Percentiles rank a stretch among this genome's conserved stretches.
Evolutionary conservation across 1,140 invertebrate genomes (phyloP).

Genomic region (Drosophila fuyamai): DNA sequence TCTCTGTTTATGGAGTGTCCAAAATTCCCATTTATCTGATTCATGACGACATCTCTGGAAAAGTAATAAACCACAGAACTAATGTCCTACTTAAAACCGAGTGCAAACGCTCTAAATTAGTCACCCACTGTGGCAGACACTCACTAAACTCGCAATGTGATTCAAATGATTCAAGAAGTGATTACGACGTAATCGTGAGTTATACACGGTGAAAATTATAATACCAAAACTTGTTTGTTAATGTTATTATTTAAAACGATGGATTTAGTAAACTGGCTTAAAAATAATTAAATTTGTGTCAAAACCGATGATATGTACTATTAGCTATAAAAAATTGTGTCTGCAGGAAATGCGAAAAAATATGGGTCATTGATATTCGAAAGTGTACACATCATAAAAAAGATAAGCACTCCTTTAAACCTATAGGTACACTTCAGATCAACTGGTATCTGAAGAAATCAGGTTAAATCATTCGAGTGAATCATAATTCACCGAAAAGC

Average conservation of each 20-base stretch:
- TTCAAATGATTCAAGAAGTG: slow-evolving; percentile 31
- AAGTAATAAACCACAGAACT: neutral
- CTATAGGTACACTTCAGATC: neutral
- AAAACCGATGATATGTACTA: too few relatives aligned
- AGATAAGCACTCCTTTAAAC: neutral
- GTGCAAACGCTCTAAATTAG: slow-evolving; percentile 27
- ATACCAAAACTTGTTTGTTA: too few relatives aligned
- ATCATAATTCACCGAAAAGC: neutral
- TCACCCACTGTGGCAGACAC: slow-evolving; percentile 15
- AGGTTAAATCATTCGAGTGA: neutral
- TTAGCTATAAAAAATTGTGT: neutral
- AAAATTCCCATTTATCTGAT: slow-evolving; percentile 6
- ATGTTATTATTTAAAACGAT: too few relatives aligned
- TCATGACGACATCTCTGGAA: slow-evolving; percentile 23
- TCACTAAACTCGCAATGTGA: slow-evolving; percentile 13
- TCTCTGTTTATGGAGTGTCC: neutral
- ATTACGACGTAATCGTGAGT: slow-evolving; percentile 7
- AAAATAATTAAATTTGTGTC: too few relatives aligned
- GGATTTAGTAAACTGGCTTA: too few relatives aligned
- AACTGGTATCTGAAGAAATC: neutral
- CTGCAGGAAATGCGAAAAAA: neutral
- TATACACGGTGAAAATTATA: neutral
- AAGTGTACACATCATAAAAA: neutral
- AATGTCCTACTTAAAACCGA: slow-evolving; percentile 7
- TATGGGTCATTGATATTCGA: neutral